Conservation (phyloP, 1,140 invertebrate genomes). For the Chymomyza costata region DNA sequence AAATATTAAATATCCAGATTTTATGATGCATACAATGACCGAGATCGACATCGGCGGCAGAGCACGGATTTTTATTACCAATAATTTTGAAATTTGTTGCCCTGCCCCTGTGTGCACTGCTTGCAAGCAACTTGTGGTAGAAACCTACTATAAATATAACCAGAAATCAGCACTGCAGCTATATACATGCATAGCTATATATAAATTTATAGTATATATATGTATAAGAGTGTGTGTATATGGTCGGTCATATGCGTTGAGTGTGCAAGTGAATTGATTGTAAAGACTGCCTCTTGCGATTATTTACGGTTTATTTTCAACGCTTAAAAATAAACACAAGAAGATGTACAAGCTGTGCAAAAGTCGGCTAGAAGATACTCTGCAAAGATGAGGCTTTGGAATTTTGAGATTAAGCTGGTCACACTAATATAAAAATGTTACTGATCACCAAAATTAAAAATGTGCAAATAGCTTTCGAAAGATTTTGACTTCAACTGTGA, state of each 20-base stretch:
- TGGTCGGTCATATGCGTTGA: too few species aligned
- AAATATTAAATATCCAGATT: slow-evolving; percentile 67
- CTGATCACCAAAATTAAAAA: neutral
- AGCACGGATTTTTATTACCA: slow-evolving; percentile 71
- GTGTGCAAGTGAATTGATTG: slow-evolving; percentile 71
- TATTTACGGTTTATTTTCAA: slow-evolving; percentile 73
- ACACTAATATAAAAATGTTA: too few species aligned
- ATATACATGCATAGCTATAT: slow-evolving; percentile 22
- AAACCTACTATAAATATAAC: slow-evolving; percentile 73
- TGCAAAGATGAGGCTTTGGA: too few species aligned
- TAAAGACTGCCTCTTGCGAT: slow-evolving; percentile 59
- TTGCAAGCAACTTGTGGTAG: slow-evolving; percentile 67
- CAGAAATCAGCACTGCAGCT: slow-evolving; percentile 45
- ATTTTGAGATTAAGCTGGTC: too few species aligned
- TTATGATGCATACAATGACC: slow-evolving; percentile 61
- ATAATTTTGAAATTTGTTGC: slow-evolving; percentile 71
- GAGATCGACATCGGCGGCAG: slow-evolving; percentile 10
- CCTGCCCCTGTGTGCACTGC: slow-evolving; percentile 25
- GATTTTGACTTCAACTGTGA: too few species aligned
- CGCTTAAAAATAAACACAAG: slow-evolving; percentile 64
- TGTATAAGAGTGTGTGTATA: slow-evolving; percentile 14
- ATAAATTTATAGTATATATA: slow-evolving; percentile 30
- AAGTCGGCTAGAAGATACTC: too few species aligned
- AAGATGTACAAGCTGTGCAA: neutral
- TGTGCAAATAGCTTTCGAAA: too few species aligned